Base-by-base conservation (phyloP, 2,797 vertebrate species). In the Moxostoma hubbsi region DNA sequence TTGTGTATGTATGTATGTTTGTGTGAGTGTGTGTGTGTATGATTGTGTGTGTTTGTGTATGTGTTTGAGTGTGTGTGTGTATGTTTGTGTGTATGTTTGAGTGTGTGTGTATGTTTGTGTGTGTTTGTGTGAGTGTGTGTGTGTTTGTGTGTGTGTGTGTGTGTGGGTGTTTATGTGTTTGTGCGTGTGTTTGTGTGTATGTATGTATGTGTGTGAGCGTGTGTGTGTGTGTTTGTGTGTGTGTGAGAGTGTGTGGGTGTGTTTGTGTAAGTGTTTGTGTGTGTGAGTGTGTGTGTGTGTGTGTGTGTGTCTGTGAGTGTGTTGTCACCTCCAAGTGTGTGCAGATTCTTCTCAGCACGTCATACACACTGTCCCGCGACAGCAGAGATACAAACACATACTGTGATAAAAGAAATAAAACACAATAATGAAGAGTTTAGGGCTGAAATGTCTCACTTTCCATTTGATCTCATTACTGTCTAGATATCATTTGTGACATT, bases 301-400 rank as follows among this genome's bases (percentile, higher is more conserved):
- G 18, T 18, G 18, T 18, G 18, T 18, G 18, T 18, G 18, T 18
- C 12, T 76, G 24, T 65, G 24, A 1, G 24, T 24, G 24, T 24
- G 24, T 24, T 49, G 78, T 76, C 91, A 98, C 97, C 96, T 98
- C 96, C 10, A 99, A 91, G 85, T 98, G 97, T 0, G 96, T 98
- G 91, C 97, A 99, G 90, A 99, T 97, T 87, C 95, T 94, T 81
- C 95, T 95, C 57, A 99, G 92, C 83, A 96, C 93, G 0, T 98
- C 97, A 1, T 97, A 98, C 0, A 97, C 96, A 0, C 96, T 98
- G 92, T 99, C 97, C 43, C 96, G 94, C 71, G 97, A 99, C 65
- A 98, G 94, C 85, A 99, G 92, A 11, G 97, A 98, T 54, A 99
- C 97, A 0, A 99, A 99, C 66, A 98, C 93, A 83, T 98, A 98